Conservation (phyloP, 2,113 vertebrate species). For the Neogobius melanostomus region DNA sequence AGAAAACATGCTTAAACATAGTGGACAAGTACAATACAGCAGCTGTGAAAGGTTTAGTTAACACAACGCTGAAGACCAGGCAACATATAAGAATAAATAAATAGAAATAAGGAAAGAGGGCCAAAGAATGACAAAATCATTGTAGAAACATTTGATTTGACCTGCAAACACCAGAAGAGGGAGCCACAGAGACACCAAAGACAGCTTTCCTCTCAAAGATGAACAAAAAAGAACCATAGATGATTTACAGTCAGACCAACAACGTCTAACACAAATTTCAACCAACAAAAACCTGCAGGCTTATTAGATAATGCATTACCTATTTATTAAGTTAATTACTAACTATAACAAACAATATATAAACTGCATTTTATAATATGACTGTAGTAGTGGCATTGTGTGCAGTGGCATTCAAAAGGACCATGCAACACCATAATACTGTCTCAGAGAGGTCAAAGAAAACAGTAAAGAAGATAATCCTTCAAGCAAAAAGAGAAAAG, state of each 20-base stretch:
- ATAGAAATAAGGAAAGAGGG: too few species aligned
- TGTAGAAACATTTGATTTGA: conserved; percentile 41
- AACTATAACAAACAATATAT: neutral
- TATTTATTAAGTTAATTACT: neutral
- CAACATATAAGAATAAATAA: conserved; percentile 29
- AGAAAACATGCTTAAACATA: conserved; percentile 29
- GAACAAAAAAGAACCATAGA: conserved; percentile 19
- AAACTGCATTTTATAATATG: conserved; percentile 35
- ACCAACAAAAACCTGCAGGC: neutral
- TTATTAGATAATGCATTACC: neutral
- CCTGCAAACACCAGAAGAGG: conserved; percentile 56
- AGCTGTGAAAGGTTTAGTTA: conserved; percentile 19
- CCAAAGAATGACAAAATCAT: conserved; percentile 31
- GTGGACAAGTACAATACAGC: conserved; percentile 23
- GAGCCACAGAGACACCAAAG: conserved; percentile 54
- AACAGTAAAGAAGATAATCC: conserved; percentile 21
- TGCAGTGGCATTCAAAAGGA: conserved; percentile 46
- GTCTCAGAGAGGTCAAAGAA: conserved; percentile 42
- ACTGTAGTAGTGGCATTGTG: conserved; percentile 49
- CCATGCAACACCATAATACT: conserved; percentile 64
- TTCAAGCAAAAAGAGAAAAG: conserved; percentile 25
- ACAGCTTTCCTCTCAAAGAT: conserved; percentile 19
- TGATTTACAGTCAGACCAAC: conserved; percentile 63
- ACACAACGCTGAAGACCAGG: conserved; percentile 13
- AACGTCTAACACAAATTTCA: neutral